Conservation (phyloP, 2,113 vertebrate genomes). For the Coregonus clupeaformis region DNA sequence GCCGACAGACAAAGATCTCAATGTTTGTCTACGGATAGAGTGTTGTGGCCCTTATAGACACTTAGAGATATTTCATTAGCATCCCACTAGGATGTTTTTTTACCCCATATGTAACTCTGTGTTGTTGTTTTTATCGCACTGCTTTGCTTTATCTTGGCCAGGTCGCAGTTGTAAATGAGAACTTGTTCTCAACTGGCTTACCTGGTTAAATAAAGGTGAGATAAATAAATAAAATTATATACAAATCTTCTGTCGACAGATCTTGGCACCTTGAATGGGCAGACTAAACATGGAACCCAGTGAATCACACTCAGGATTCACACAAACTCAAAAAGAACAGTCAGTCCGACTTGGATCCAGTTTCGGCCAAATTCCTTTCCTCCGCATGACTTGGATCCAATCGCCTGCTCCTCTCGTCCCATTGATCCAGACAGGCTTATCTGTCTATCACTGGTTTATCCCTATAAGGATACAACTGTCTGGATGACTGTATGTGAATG, state of each 20-base stretch:
- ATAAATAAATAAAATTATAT: too few relatives aligned
- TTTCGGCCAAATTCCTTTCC: conserved; percentile 35
- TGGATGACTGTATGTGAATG: conserved; percentile 25
- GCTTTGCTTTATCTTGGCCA: too few relatives aligned
- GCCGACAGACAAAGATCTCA: not conserved
- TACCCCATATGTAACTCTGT: too few relatives aligned
- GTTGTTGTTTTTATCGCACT: too few relatives aligned
- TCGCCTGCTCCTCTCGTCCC: conserved; percentile 1
- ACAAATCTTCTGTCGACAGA: conserved; percentile 1
- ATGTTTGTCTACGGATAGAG: not conserved
- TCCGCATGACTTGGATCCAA: conserved; percentile 32
- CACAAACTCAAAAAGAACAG: not conserved
- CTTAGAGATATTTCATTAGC: not conserved
- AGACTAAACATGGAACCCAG: not conserved
- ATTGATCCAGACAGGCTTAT: conserved; percentile 3
- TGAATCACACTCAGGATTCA: not conserved
- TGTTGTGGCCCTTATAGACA: not conserved
- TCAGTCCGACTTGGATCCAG: not conserved
- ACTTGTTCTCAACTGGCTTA: too few relatives aligned
- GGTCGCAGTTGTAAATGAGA: too few relatives aligned
- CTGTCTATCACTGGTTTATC: conserved; percentile 11
- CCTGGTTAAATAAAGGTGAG: too few relatives aligned
- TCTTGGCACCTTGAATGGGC: not conserved
- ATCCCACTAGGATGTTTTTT: conserved; percentile 9
- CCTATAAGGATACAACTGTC: conserved; percentile 19